These are phyloP conservation scores for Drosophila suboccidentalis DNA, from an alignment of 2,888 invertebrate species.

Conservation along the genomic window DNA sequence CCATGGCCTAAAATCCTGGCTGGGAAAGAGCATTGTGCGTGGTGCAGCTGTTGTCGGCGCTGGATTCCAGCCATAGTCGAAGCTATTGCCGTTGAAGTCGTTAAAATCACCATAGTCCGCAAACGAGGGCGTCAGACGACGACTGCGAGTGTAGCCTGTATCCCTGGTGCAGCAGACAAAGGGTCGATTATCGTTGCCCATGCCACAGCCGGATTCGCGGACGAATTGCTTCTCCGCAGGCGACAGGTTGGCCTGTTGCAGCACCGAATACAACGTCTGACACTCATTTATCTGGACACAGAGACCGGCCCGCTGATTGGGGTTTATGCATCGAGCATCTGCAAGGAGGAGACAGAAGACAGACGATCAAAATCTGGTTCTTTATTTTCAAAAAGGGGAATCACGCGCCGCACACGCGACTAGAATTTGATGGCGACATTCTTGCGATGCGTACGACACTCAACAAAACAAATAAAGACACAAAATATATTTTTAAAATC, in stretches of 20 bases:
- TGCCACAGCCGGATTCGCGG: conserved; percentile 76
- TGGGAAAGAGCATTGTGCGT: conserved; percentile 41
- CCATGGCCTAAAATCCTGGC: conserved; percentile 35
- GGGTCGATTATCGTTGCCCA: conserved; percentile 71
- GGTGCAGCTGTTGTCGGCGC: conserved; percentile 20
- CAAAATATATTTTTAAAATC: too few relatives aligned
- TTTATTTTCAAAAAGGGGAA: conserved; percentile 28
- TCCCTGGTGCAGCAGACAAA: conserved; percentile 83
- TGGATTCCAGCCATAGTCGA: conserved; percentile 50
- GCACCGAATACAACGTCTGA: conserved; percentile 72
- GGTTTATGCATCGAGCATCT: conserved; percentile 87
- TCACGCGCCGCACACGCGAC: conserved; percentile 28
- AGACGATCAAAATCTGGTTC: conserved; percentile 48
- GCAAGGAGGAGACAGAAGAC: conserved; percentile 22
- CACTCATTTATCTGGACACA: conserved; percentile 83
- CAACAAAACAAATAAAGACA: background rate
- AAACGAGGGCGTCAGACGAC: conserved; percentile 39
- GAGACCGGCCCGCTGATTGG: conserved; percentile 79
- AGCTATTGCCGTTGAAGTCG: conserved; percentile 13
- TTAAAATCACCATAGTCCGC: conserved; percentile 40
- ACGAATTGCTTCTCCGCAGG: conserved; percentile 74
- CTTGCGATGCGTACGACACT: conserved; percentile 4
- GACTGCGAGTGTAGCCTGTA: conserved; percentile 69
- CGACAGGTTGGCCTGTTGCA: conserved; percentile 63
- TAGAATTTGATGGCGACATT: conserved; percentile 52